Evolutionary conservation across 2,888 invertebrate species (phyloP).

Genomic region (Schizaphis graminum): DNA sequence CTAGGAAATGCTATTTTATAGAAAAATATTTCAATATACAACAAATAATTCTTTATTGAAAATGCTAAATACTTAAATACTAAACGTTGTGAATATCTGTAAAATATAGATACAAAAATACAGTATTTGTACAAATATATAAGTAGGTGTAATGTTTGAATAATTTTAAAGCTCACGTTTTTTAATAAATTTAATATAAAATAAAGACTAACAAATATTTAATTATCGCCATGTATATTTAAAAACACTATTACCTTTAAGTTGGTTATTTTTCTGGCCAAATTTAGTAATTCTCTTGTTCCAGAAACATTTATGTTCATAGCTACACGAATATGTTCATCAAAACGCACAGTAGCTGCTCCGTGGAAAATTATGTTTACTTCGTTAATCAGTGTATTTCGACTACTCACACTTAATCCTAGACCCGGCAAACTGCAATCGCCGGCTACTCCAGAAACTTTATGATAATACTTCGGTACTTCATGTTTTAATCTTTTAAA

Average conservation of each 20-base stretch:
- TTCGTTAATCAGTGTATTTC: constrained; percentile 76
- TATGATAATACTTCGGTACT: constrained; percentile 76
- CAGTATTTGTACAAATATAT: neutral
- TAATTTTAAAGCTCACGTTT: neutral
- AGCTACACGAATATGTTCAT: constrained; percentile 84
- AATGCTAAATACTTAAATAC: neutral
- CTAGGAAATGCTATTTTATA: neutral
- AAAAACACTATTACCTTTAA: constrained; percentile 75
- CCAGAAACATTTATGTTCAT: constrained; percentile 85
- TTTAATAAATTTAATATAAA: neutral
- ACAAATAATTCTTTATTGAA: neutral
- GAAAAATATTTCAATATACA: neutral
- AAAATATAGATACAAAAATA: neutral
- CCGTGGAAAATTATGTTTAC: constrained; percentile 85
- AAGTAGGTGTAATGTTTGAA: neutral
- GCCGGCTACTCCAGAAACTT: constrained; percentile 79
- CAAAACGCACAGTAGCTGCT: constrained; percentile 93
- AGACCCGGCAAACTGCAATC: constrained; percentile 79
- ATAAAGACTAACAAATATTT: neutral
- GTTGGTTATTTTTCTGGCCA: constrained; percentile 80
- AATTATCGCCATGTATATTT: neutral
- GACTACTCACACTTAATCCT: constrained; percentile 76
- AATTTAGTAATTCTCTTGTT: constrained; percentile 80
- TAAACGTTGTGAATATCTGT: neutral
- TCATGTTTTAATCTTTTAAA: constrained; percentile 74